Percentiles rank a stretch among this genome's conserved stretches.
Conservation (phyloP, 2,888 invertebrate genomes). For the Phaedon cochleariae region DNA sequence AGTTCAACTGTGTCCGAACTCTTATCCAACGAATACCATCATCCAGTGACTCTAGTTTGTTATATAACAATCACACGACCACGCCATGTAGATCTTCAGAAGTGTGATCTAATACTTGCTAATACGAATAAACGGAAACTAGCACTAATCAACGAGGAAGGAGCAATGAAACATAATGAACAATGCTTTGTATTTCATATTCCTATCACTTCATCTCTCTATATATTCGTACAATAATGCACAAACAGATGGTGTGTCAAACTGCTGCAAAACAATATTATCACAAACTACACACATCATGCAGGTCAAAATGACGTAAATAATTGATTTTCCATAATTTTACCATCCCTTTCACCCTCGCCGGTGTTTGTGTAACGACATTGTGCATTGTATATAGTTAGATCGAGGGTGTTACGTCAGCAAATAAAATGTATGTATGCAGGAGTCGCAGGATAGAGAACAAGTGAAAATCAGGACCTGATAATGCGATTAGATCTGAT, state of each 20-base stretch:
- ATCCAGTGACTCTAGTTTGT: too few relatives aligned
- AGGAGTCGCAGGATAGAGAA: slow-evolving; percentile 6
- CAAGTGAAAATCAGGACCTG: slow-evolving; percentile 19
- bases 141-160: too few relatives aligned
- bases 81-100: too few relatives aligned
- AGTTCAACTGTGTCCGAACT: too few relatives aligned
- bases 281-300: neutral
- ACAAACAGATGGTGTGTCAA: neutral
- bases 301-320: neutral
- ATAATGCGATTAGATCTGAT: slow-evolving; percentile 5
- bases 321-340: neutral
- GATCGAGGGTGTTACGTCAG: slow-evolving; percentile 17
- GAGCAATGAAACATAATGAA: too few relatives aligned
- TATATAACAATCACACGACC: too few relatives aligned
- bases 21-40: too few relatives aligned
- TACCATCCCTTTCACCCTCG: neutral
- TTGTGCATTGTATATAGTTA: slow-evolving; percentile 13
- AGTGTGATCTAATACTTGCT: too few relatives aligned
- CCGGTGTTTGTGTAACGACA: slow-evolving; percentile 2
- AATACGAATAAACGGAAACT: too few relatives aligned
- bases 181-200: too few relatives aligned
- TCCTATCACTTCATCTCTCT: too few relatives aligned
- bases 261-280: neutral
- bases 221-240: too few relatives aligned
- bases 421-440: slow-evolving; percentile 17